Base-by-base conservation (phyloP, 1,140 invertebrate species). In the Ptiloglossa arizonensis region DNA sequence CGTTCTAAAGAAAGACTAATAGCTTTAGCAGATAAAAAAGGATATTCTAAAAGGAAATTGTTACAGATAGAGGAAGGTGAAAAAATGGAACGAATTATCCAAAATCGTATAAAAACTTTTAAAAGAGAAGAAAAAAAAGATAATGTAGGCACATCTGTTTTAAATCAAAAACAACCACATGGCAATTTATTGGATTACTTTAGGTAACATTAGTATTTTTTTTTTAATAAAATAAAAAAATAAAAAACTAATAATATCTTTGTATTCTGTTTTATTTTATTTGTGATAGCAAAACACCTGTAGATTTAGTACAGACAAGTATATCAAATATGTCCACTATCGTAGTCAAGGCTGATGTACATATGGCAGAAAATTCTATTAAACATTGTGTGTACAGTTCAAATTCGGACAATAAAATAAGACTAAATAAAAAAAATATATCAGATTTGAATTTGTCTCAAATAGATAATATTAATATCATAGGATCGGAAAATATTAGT, bases 141-240 rank as follows among this genome's bases (percentile, higher is more conserved):
- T 6, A 77, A n/a, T n/a, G 44, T 46, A 69, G 69, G 44, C 29
- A 75, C 80, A 69, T 35, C 56, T 8, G 27, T 76, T 19, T 75
- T 80, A 50, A 86, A 32, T 71, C 83, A 85, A 63, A 89, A 76
- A 59, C 74, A 79, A 52, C 59, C 50, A 5, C 64, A 86, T 35
- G 68, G 83, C 44, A 90, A 80, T 59, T 88, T 92, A 64, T 75
- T 92, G 19, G 86, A 91, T 87, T 92, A 92, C 80, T 92, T 92
- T 35, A 91, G 90, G 91, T 92, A 89, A 81, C 35, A 17, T 5
- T 8, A 52, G 9, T 62, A 66, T 11, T 19, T 68, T 69, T 17
- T 2, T 52, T 17, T 64, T 72, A 19, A 17, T 63, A 19, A 5
- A 38, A 41, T 11, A 15, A 22, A 13, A 19, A 27, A n/a, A n/a